A percentile compares a stretch with the other conserved stretches of the same genome.
Conservation (phyloP, 1,140 invertebrate species). For the Xylocopa sonorina region DNA sequence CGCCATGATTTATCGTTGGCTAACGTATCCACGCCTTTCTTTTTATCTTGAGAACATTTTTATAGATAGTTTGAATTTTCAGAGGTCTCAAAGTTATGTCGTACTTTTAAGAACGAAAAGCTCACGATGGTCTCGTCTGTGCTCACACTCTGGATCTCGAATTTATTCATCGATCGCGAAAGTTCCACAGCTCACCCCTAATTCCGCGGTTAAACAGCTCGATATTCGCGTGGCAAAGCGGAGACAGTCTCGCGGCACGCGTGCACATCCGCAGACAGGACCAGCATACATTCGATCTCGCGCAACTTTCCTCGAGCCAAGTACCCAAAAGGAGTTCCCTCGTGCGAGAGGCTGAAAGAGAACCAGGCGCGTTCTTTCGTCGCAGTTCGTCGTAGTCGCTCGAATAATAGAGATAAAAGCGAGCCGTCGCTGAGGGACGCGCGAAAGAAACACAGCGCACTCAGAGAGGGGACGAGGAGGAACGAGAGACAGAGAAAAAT, state of each 20-base stretch:
- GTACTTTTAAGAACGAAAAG: too few species aligned
- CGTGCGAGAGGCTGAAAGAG: conserved; percentile 61
- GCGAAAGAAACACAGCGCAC: not conserved
- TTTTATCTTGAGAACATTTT: too few species aligned
- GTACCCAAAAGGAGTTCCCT: conserved; percentile 46
- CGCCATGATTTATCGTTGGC: not conserved
- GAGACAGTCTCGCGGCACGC: conserved; percentile 9
- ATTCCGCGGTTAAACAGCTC: not conserved
- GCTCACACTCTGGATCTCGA: too few species aligned
- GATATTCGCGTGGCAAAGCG: not conserved
- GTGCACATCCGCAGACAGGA: conserved; percentile 32
- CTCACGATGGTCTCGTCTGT: too few species aligned
- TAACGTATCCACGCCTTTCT: not conserved
- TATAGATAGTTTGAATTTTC: too few species aligned
- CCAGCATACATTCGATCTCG: conserved; percentile 54
- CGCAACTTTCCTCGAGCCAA: conserved; percentile 36
- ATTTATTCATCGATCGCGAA: not conserved
- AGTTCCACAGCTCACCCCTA: not conserved
- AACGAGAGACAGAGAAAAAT: conserved; percentile 5
- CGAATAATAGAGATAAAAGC: conserved; percentile 58
- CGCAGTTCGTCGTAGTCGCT: conserved; percentile 47
- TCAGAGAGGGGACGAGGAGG: conserved; percentile 1
- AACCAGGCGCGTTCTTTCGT: conserved; percentile 44
- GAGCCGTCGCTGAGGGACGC: too few species aligned
- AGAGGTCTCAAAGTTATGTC: too few species aligned